Evolutionary conservation across 2,113 vertebrate species (phyloP).

Genomic region (Oxyura jamaicensis): DNA sequence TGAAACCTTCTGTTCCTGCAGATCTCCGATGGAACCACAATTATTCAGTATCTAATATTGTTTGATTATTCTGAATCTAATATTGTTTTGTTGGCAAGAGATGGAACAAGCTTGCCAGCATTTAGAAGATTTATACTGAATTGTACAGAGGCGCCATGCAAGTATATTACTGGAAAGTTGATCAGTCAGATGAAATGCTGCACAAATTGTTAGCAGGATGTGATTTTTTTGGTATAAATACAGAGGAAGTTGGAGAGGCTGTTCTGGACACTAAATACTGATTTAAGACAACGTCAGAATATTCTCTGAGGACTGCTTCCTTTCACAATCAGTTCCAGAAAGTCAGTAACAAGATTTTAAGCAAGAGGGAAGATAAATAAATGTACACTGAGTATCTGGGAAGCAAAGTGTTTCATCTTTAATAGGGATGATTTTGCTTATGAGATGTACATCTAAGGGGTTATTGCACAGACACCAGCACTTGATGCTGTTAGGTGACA

Average conservation of each 20-base stretch:
- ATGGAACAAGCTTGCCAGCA: neutral
- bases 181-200: neutral
- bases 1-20: neutral
- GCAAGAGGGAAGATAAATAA: neutral
- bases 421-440: neutral
- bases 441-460: neutral
- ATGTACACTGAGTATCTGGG: neutral
- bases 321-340: neutral
- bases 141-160: neutral
- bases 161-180: neutral
- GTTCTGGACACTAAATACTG: neutral
- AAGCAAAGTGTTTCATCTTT: neutral
- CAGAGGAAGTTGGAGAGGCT: neutral
- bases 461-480: neutral
- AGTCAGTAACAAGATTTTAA: neutral
- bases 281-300: neutral
- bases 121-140: neutral
- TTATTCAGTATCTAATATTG: neutral
- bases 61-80: neutral
- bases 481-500: neutral
- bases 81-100: conserved; percentile 14
- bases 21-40: neutral
- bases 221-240: neutral
- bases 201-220: neutral
- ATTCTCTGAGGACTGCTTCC: neutral